Evolutionary conservation across 2,888 invertebrate genomes (phyloP), one percentile per base, ranked within the genome.

Genomic region (Mesoligia furuncula): DNA sequence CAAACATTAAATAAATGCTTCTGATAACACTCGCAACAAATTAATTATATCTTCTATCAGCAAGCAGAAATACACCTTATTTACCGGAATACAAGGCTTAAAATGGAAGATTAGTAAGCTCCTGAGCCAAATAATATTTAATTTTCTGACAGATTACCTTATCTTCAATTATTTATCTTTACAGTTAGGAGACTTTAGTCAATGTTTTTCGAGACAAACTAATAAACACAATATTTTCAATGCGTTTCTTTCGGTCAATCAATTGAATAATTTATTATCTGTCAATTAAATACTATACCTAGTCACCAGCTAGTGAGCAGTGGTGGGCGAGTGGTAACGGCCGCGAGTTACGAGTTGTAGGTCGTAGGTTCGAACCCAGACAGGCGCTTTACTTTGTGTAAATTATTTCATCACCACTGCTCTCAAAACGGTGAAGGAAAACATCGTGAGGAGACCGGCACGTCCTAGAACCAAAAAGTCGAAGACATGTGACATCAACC

Each of bases 101-200:
- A 59, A 71, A 71, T 81, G 1, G 6, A 61, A 20, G 15, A 17
- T 9, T 5, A 51, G 0, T 20, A 13, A 20, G n/a, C 11, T 36
- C 27, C 62, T 68, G 51, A 69, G 59, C 74, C 54, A 65, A 85
- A 78, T 79, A 74, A 74, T 75, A 71, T 74, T 64, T 66, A 57
- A 76, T 75, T 57, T 45, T 70, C 39, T 76, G 77, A 79, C 78
- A 72, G 86, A 86, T 88, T 77, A 76, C 66, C 13, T 36, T 84
- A 86, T 87, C 87, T 72, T 31, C 27, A 59, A 69, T 20, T 62
- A 39, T 72, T 82, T 77, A 80, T 84, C 79, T 83, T 75, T 74
- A 83, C 62, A 61, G 73, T 80, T 51, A 48, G 72, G 66, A 66
- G 68, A 45, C 75, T 62, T 54, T 42, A 78, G 72, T 83, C 67